Conservation (phyloP, 37 sponge, comb jelly and placozoan species). For the Cladorhizidae sp. region DNA sequence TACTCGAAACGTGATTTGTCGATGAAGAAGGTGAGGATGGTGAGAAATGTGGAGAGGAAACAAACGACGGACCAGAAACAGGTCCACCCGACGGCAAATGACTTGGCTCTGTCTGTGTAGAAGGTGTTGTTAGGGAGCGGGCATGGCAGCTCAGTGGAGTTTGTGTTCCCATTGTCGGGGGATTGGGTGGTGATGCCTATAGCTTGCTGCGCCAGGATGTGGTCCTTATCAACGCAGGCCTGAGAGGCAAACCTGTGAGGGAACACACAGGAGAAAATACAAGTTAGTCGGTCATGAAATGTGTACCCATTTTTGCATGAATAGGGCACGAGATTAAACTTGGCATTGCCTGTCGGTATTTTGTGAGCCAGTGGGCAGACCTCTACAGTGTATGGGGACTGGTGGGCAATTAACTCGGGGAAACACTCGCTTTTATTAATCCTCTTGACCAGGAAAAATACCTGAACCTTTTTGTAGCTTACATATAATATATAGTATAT, state of each 20-base stretch:
- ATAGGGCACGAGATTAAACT: no score
- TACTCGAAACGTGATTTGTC: constrained; percentile 80
- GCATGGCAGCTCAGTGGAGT: constrained; percentile 3
- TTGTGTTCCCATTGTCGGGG: not conserved
- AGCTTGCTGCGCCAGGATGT: not conserved
- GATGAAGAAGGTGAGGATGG: constrained; percentile 79
- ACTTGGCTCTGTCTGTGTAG: constrained; percentile 49
- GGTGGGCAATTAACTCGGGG: no score
- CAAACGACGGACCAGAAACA: constrained; percentile 75
- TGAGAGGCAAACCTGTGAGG: constrained; percentile 9
- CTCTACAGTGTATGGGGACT: no score
- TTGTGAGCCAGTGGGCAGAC: no score
- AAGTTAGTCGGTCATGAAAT: not conserved
- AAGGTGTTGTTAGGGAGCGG: constrained; percentile 27
- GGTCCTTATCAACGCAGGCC: constrained; percentile 8
- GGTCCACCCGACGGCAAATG: constrained; percentile 72
- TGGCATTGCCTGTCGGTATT: no score
- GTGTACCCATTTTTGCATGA: no score
- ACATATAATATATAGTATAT: no score
- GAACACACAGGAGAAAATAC: not conserved
- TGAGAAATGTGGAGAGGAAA: constrained; percentile 78
- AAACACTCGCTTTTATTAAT: no score
- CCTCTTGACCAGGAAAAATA: no score
- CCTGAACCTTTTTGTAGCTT: no score
- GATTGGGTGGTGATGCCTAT: not conserved